Evolutionary conservation across 2,113 vertebrate genomes (phyloP), one percentile per base, ranked within the genome.

Genomic region (Pteronura brasiliensis): DNA sequence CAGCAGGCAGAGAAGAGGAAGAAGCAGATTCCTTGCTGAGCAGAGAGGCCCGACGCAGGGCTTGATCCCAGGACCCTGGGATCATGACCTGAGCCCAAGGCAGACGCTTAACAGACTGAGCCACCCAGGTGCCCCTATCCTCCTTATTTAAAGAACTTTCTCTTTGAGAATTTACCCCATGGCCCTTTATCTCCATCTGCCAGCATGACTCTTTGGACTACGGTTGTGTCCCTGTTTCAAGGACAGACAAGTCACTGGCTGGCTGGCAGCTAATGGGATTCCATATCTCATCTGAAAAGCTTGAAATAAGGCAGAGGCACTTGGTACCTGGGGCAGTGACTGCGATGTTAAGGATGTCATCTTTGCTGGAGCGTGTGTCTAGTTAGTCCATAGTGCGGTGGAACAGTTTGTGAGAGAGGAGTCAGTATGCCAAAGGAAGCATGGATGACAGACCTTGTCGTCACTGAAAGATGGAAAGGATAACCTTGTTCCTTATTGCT

Each of bases 381-480:
- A 4, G 11, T 23, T 81, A 42, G 17, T 36, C 52, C 36, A 6
- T 44, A 20, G 39, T 7, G 9, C 49, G 31, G 20, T 29, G 52
- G 82, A 81, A 5, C 52, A 90, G 36, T 15, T 34, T 20, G 23
- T 34, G 52, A 71, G 82, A 57, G 23, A 88, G 82, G 57, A 81
- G 1, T 5, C 42, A 42, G 0, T 44, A 0, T 4, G 11, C 34
- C 6, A 2, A 63, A 15, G 12, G 14, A 74, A 71, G 18, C 65
- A 55, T 1, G 47, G 29, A 76, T 80, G 34, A 36, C 9, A 86
- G 42, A 15, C 8, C 31, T 10, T 14, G 1, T 52, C 11, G 9
- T n/a, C 27, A 13, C 7, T 34, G 31, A 34, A 31, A 47, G 29
- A 9, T 6, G 59, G 14, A 29, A 39, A 82, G 27, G 14, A 18